Conservation (phyloP, 1,140 invertebrate species). For the Trichonephila inaurata region DNA sequence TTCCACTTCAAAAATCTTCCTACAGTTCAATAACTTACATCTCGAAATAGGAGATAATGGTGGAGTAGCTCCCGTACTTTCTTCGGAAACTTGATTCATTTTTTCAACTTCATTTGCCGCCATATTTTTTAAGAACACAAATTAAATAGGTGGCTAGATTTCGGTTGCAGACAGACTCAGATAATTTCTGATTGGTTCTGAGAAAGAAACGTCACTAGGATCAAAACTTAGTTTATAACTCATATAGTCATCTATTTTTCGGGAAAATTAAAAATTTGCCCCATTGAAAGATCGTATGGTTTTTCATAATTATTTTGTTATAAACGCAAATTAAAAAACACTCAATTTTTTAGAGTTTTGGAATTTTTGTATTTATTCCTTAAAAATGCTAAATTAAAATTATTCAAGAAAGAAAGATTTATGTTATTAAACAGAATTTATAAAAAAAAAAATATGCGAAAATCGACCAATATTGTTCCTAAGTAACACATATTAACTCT, state of each 20-base stretch:
- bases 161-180: too few species aligned
- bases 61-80: constrained; percentile 32
- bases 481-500: too few species aligned
- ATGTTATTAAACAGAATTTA: too few species aligned
- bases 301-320: too few species aligned
- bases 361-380: too few species aligned
- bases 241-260: background rate
- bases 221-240: background rate
- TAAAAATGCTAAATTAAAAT: too few species aligned
- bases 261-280: background rate
- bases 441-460: too few species aligned
- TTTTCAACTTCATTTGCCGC: background rate
- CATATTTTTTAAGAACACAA: constrained; percentile 19
- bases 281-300: too few species aligned
- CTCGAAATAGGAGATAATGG: background rate
- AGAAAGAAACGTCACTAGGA: background rate
- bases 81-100: constrained; percentile 25
- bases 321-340: too few species aligned
- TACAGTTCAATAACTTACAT: background rate
- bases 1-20: background rate
- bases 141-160: background rate
- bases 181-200: background rate
- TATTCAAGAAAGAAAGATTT: too few species aligned
- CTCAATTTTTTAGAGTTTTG: too few species aligned
- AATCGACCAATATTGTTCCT: too few species aligned